These are phyloP conservation scores for Columba guinea DNA, from an alignment of 2,797 vertebrate genomes.

Conservation along the genomic window DNA sequence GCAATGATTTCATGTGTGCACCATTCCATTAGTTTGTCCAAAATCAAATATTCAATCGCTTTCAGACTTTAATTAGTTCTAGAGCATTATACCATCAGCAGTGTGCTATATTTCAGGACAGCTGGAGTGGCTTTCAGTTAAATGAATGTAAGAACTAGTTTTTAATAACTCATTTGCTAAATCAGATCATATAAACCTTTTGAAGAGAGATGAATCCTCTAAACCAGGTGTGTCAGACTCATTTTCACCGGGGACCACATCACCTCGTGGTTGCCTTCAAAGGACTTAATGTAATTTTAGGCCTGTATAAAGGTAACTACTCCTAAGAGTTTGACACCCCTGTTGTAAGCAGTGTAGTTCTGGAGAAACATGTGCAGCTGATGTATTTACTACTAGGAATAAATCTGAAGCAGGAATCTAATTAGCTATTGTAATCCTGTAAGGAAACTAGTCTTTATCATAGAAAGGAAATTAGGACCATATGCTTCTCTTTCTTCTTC, in stretches of 20 bases:
- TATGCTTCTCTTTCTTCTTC: neutral
- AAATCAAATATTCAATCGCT: neutral
- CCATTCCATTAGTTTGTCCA: neutral
- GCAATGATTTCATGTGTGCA: neutral
- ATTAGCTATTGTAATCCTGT: constrained; percentile 44
- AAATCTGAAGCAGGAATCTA: constrained; percentile 34
- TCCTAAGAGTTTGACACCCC: too few species aligned
- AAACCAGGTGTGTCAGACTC: neutral
- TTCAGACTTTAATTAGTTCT: neutral
- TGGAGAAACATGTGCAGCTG: neutral
- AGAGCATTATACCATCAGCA: neutral
- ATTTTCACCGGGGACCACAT: too few species aligned
- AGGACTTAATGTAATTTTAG: too few species aligned
- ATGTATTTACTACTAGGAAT: constrained; percentile 27
- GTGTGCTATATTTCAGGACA: neutral
- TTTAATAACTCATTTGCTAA: constrained; percentile 17
- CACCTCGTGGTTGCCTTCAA: too few species aligned
- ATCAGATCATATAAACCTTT: neutral
- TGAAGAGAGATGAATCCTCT: neutral
- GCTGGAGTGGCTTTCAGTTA: neutral
- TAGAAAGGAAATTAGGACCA: constrained; percentile 13
- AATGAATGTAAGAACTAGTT: neutral
- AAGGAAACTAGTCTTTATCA: constrained; percentile 27
- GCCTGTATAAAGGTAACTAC: too few species aligned
- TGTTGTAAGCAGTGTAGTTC: neutral